Evolutionary conservation across 2,113 vertebrate species (phyloP).

Genomic region (Cariama cristata): DNA sequence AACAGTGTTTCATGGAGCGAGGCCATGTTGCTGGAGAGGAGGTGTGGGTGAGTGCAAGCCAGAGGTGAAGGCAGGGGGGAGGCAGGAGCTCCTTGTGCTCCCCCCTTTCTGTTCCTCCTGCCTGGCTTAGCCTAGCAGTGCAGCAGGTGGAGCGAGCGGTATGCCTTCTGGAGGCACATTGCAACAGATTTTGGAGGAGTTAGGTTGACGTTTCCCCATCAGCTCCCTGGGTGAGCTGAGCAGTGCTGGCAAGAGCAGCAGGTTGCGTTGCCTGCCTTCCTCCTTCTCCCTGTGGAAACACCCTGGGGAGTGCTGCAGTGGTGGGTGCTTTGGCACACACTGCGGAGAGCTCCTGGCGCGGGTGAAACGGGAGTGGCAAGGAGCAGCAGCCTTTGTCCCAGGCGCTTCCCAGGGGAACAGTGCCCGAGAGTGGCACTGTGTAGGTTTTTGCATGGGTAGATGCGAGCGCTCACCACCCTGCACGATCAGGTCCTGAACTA

Average conservation of each 20-base stretch:
- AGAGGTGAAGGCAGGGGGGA: neutral
- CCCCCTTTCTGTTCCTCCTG: neutral
- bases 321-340: accelerated
- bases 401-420: neutral
- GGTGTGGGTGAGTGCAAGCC: neutral
- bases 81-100: neutral
- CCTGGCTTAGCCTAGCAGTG: neutral
- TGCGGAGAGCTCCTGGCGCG: neutral
- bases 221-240: neutral
- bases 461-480: neutral
- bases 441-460: neutral
- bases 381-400: neutral
- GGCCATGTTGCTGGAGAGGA: neutral
- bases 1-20: neutral
- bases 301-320: neutral
- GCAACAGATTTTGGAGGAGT: neutral
- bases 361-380: neutral
- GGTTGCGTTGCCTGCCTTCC: neutral
- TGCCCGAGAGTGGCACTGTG: neutral
- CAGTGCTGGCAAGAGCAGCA: neutral
- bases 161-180: neutral
- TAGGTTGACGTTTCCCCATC: neutral
- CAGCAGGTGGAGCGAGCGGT: neutral
- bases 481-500: neutral
- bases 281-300: neutral